phyloP scores from a whole-genome alignment of 2,888 invertebrate species.

The Brassicogethes aeneus region DNA sequence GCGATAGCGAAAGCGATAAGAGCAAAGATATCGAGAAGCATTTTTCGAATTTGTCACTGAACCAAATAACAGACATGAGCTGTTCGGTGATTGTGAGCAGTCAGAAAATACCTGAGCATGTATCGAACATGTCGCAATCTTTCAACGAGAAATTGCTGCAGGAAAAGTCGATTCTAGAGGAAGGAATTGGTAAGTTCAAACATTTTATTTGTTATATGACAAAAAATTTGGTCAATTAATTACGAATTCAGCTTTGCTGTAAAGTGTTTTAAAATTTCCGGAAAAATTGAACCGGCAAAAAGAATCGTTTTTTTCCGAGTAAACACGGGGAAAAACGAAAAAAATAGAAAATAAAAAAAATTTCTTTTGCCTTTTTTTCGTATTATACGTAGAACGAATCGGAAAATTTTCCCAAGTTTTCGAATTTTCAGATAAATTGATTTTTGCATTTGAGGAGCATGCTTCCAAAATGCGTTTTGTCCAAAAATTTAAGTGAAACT shows the following conservation, averaged over 20 bases:
- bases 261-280: too few species aligned
- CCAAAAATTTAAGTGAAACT: too few species aligned
- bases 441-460: too few species aligned
- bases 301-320: neutral
- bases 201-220: too few species aligned
- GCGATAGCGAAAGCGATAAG: conserved; percentile 46
- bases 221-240: too few species aligned
- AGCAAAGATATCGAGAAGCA: conserved; percentile 42
- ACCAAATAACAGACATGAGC: conserved; percentile 32
- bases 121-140: conserved; percentile 38
- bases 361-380: too few species aligned
- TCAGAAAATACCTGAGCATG: conserved; percentile 26
- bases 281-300: neutral
- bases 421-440: too few species aligned
- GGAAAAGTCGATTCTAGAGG: conserved; percentile 37
- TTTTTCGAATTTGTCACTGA: conserved; percentile 20
- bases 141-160: conserved; percentile 39
- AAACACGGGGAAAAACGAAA: too few species aligned
- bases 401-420: too few species aligned
- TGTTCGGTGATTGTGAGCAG: conserved; percentile 35
- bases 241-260: conserved; percentile 1
- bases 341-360: too few species aligned
- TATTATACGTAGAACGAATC: too few species aligned
- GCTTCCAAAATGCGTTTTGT: too few species aligned
- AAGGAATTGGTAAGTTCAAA: conserved; percentile 30